phyloP scores from a whole-genome alignment of 30 jellyfish, hydroid and myxozoan genomes.

The Aurelia aurita complex sp. Pacific region DNA sequence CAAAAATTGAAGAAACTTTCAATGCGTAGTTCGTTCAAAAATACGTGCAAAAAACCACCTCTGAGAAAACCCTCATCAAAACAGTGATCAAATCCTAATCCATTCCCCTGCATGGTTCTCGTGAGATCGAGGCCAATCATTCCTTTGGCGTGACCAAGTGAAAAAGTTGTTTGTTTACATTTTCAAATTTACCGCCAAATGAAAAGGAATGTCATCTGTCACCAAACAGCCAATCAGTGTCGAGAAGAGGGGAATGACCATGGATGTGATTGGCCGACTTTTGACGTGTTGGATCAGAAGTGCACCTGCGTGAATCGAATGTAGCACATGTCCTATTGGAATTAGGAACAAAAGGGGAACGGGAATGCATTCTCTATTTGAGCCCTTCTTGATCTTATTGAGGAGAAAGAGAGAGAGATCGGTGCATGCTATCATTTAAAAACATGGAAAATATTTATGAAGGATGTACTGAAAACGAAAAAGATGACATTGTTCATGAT shows the following conservation, averaged over 20 bases:
- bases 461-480: slow-evolving; percentile 13
- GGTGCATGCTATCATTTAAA: slow-evolving; percentile 4
- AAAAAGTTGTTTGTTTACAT: slow-evolving; percentile 31
- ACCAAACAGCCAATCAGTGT: slow-evolving; percentile 18
- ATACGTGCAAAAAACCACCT: no score
- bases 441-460: slow-evolving; percentile 66
- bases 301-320: slow-evolving; percentile 52
- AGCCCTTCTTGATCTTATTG: not conserved
- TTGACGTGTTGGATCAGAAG: slow-evolving; percentile 15
- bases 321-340: slow-evolving; percentile 46
- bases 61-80: no score
- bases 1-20: no score
- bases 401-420: slow-evolving; percentile 18
- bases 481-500: not conserved
- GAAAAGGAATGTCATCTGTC: slow-evolving; percentile 8
- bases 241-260: slow-evolving; percentile 40
- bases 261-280: slow-evolving; percentile 36
- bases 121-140: no score
- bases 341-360: slow-evolving; percentile 28
- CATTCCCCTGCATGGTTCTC: no score
- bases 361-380: not conserved
- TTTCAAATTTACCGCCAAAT: slow-evolving; percentile 58
- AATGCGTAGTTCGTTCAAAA: no score
- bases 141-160: not conserved
- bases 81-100: no score